Evolutionary conservation across 2,113 vertebrate species (phyloP).

Genomic region (Morone chrysops): DNA sequence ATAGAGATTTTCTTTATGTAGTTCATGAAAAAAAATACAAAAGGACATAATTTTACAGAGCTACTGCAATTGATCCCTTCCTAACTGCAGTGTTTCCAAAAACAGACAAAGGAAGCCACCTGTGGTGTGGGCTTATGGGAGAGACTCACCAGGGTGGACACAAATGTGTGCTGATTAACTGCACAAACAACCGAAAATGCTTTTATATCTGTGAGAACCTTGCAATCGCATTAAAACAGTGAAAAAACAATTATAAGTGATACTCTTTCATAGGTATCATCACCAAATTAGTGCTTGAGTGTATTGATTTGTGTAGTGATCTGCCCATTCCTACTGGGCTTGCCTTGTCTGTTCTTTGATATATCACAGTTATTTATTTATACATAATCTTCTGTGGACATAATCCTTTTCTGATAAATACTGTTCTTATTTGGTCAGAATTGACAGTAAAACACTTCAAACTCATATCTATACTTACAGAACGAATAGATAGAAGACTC

Average conservation of each 20-base stretch:
- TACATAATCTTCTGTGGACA: constrained; percentile 33
- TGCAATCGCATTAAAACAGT: not conserved
- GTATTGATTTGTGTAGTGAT: constrained; percentile 14
- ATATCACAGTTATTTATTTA: constrained; percentile 30
- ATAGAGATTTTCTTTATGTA: constrained; percentile 59
- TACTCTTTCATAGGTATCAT: not conserved
- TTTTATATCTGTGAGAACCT: constrained; percentile 1
- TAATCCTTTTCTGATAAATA: constrained; percentile 20
- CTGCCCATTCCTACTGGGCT: not conserved
- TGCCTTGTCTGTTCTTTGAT: not conserved
- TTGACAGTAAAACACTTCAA: constrained; percentile 11
- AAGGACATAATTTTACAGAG: constrained; percentile 26
- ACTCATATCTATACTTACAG: not conserved
- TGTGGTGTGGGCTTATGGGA: constrained; percentile 35
- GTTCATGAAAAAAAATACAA: constrained; percentile 29
- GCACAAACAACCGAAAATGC: not conserved
- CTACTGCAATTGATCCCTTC: constrained; percentile 41
- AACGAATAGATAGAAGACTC: not conserved
- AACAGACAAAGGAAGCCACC: constrained; percentile 46
- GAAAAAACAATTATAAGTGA: not conserved
- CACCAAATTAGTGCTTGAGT: constrained; percentile 12
- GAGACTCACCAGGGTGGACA: constrained; percentile 12
- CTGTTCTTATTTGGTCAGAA: constrained; percentile 23
- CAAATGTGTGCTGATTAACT: not conserved
- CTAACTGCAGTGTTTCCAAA: constrained; percentile 44